Conservation (phyloP, 2,113 vertebrate genomes). For the Epinephelus fuscoguttatus region DNA sequence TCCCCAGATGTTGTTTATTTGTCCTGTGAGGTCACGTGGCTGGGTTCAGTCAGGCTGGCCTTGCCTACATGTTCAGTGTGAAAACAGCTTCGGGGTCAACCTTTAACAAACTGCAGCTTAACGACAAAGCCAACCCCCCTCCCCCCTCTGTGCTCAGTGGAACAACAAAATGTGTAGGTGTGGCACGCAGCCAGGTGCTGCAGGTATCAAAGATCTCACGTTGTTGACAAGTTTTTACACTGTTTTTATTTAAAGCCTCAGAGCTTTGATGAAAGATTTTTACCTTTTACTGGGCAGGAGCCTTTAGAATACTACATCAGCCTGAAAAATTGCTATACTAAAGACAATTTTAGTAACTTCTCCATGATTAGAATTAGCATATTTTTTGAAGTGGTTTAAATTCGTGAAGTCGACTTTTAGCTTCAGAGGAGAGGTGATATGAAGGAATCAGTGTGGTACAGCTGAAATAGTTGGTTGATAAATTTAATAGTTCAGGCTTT, state of each 20-base stretch:
- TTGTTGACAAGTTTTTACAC: background rate
- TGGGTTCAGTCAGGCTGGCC: conserved; percentile 83
- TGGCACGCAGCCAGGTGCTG: conserved; percentile 68
- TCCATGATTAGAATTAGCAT: background rate
- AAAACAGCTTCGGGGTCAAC: conserved; percentile 67
- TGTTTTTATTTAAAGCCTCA: background rate
- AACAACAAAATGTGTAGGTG: conserved; percentile 80
- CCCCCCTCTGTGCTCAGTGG: conserved; percentile 32
- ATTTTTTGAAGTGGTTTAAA: background rate
- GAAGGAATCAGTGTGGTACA: background rate
- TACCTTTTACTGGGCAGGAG: conserved; percentile 7
- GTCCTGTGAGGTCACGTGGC: conserved; percentile 87
- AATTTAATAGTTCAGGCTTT: background rate
- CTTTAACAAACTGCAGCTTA: conserved; percentile 28
- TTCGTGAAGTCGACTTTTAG: background rate
- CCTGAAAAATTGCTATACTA: background rate
- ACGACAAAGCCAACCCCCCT: background rate
- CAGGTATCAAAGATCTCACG: conserved; percentile 20
- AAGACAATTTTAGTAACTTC: background rate
- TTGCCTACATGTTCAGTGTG: conserved; percentile 85
- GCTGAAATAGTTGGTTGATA: background rate
- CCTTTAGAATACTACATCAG: background rate
- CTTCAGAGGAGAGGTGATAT: background rate
- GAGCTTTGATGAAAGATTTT: background rate
- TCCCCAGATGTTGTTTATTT: conserved; percentile 94